These are phyloP conservation scores for Cephus nigrinus DNA, from an alignment of 2,888 invertebrate species.

Conservation along the genomic window DNA sequence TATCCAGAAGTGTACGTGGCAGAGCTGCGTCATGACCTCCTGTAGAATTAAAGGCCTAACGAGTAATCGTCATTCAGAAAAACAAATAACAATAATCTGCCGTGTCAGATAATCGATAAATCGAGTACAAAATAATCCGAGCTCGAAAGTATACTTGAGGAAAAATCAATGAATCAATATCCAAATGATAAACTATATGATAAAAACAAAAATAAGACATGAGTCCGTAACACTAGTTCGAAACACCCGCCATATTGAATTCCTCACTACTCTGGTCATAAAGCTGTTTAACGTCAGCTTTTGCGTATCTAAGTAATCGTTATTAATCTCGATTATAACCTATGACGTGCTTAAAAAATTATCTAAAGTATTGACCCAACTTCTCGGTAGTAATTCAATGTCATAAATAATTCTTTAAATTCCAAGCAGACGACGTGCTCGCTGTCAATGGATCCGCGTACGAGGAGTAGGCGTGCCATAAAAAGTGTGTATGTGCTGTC, in stretches of 20 bases:
- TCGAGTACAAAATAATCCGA: background rate
- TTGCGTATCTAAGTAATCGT: background rate
- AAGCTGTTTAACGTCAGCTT: background rate
- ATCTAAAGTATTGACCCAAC: background rate
- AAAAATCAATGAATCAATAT: background rate
- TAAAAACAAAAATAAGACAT: background rate
- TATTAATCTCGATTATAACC: background rate
- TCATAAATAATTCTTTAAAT: background rate
- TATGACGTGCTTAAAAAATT: background rate
- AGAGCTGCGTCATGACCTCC: background rate
- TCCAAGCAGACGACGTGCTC: constrained; percentile 22
- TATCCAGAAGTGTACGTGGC: background rate
- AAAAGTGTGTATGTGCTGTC: constrained; percentile 31
- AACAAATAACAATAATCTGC: background rate
- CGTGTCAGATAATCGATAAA: background rate
- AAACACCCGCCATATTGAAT: background rate
- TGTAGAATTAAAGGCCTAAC: background rate
- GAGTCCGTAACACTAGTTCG: background rate
- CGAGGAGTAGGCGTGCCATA: constrained; percentile 29
- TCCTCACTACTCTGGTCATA: background rate
- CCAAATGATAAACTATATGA: background rate
- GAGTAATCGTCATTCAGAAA: background rate
- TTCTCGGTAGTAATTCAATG: background rate
- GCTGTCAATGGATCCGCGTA: constrained; percentile 26
- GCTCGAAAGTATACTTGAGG: background rate